phyloP scores from a whole-genome alignment of 2,113 vertebrate genomes.

The Zootoca vivipara region DNA sequence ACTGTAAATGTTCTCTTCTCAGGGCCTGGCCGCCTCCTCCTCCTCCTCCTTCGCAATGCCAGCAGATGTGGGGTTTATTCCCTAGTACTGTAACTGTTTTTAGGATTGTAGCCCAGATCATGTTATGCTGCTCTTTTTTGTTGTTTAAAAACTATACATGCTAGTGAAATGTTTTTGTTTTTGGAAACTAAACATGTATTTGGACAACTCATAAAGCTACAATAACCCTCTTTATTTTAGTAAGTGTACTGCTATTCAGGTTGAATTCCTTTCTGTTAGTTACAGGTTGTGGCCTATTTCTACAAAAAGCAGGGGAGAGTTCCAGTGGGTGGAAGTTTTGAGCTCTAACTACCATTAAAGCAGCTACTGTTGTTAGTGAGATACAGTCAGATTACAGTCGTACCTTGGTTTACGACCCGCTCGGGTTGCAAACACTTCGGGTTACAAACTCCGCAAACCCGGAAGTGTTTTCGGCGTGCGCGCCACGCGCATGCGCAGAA shows the following conservation, averaged over 20 bases:
- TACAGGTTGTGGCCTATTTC: neutral
- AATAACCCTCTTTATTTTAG: neutral
- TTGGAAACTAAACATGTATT: neutral
- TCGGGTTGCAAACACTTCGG: too few relatives aligned
- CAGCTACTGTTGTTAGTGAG: neutral
- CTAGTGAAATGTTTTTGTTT: neutral
- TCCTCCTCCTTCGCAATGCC: too few relatives aligned
- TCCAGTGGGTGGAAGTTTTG: neutral
- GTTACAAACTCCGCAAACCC: too few relatives aligned
- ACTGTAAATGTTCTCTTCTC: neutral
- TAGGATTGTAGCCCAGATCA: neutral
- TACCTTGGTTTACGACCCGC: too few relatives aligned
- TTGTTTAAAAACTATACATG: neutral
- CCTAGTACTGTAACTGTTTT: neutral
- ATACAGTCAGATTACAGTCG: neutral
- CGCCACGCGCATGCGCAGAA: too few relatives aligned
- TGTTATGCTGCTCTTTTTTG: neutral
- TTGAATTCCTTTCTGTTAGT: neutral
- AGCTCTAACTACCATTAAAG: neutral
- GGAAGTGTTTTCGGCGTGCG: too few relatives aligned
- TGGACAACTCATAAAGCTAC: neutral
- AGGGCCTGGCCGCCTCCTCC: neutral
- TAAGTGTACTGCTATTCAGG: neutral
- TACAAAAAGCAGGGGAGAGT: neutral
- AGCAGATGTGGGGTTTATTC: neutral